These are phyloP conservation scores for Motacilla tschutschensis DNA, from an alignment of 2,113 vertebrate species.

Conservation along the genomic window DNA sequence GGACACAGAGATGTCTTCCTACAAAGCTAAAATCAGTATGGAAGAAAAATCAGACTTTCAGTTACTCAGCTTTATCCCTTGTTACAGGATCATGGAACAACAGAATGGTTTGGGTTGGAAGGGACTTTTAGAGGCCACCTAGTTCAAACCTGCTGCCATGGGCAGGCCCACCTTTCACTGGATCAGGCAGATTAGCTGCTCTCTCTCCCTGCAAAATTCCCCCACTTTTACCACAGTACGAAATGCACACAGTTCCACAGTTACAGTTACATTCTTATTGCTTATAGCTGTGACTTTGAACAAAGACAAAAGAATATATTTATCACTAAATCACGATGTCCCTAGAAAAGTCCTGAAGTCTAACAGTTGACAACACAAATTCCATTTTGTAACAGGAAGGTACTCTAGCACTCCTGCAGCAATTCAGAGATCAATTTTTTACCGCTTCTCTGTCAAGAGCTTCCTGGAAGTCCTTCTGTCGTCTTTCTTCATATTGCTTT, in stretches of 20 bases:
- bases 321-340: background rate
- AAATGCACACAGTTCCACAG: background rate
- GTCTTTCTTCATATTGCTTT: slow-evolving; percentile 84
- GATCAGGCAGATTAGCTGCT: background rate
- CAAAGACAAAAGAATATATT: background rate
- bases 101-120: background rate
- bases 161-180: background rate
- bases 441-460: slow-evolving; percentile 88
- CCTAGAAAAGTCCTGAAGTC: background rate
- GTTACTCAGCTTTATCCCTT: background rate
- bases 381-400: background rate
- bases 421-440: slow-evolving; percentile 28
- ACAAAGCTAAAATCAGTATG: background rate
- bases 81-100: background rate
- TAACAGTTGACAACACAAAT: background rate
- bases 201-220: background rate
- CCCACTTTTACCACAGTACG: background rate
- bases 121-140: background rate
- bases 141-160: background rate
- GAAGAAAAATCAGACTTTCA: background rate
- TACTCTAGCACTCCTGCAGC: background rate
- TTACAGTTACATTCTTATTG: background rate
- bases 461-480: slow-evolving; percentile 84
- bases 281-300: background rate
- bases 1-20: background rate